Evolutionary conservation across 2,113 vertebrate genomes (phyloP).

Genomic region (Podarcis cretensis): DNA sequence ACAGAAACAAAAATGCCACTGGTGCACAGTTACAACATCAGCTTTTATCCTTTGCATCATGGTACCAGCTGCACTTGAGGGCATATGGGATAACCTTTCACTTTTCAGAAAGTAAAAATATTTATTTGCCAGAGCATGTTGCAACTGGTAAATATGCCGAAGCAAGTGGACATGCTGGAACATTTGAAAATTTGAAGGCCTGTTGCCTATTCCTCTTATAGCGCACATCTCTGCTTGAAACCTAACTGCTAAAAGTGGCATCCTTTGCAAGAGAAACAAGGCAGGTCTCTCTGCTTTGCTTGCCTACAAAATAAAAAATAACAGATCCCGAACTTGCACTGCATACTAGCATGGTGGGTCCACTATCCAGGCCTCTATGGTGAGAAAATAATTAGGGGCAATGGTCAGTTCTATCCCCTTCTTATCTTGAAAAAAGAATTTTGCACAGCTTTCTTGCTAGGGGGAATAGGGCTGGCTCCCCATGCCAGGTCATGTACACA

Average conservation of each 20-base stretch:
- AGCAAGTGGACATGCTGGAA: background rate
- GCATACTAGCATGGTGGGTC: background rate
- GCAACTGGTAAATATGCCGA: background rate
- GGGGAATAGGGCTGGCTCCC: background rate
- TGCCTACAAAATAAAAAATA: background rate
- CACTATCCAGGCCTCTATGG: background rate
- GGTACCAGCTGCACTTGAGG: constrained; percentile 58
- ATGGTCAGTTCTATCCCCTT: background rate
- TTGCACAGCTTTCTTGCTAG: background rate
- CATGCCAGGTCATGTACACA: background rate
- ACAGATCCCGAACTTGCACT: background rate
- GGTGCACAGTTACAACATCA: constrained; percentile 41
- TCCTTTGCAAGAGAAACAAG: background rate
- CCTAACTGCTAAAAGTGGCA: background rate
- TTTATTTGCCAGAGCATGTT: background rate
- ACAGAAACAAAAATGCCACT: constrained; percentile 15
- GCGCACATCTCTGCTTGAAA: background rate
- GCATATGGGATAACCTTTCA: constrained; percentile 54
- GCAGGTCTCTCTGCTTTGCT: background rate
- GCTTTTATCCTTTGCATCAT: constrained; percentile 36
- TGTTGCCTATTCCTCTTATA: background rate
- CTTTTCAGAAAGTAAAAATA: background rate
- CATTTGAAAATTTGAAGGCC: background rate
- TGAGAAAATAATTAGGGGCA: background rate
- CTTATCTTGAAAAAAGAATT: background rate